Percentiles rank a stretch among this genome's conserved stretches.
Evolutionary conservation across 2,113 vertebrate genomes (phyloP).

Genomic region (Protobothrops mucrosquamatus): DNA sequence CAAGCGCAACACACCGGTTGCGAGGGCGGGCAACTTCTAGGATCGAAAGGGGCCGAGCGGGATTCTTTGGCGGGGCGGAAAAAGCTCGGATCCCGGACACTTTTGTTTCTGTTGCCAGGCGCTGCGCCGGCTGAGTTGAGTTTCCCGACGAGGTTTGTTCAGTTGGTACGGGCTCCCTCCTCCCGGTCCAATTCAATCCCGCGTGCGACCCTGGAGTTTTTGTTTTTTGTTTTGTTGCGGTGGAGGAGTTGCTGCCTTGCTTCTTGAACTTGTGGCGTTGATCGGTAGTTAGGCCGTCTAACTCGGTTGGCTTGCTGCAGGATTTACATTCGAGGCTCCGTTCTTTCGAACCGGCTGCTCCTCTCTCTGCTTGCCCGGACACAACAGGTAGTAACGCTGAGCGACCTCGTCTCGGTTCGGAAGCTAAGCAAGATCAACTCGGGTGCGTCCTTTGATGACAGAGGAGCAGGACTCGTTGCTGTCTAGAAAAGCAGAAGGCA

Average conservation of each 20-base stretch:
- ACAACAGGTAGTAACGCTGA: background rate
- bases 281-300: background rate
- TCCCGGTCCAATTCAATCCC: background rate
- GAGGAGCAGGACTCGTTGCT: background rate
- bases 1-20: background rate
- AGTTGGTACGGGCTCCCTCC: no score
- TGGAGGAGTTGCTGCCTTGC: background rate
- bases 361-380: background rate
- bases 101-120: background rate
- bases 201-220: background rate
- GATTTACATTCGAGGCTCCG: background rate
- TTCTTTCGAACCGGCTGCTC: background rate
- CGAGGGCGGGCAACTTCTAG: background rate
- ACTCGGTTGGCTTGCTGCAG: background rate
- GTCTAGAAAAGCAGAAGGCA: background rate
- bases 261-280: background rate
- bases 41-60: background rate
- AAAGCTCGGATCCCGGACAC: background rate
- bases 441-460: background rate
- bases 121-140: background rate
- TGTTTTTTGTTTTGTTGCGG: background rate
- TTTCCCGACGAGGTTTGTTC: fast-evolving
- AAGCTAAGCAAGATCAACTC: background rate
- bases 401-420: background rate
- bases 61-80: background rate